Evolutionary conservation across 2,113 vertebrate genomes (phyloP).

Genomic region (Peucedramus taeniatus): DNA sequence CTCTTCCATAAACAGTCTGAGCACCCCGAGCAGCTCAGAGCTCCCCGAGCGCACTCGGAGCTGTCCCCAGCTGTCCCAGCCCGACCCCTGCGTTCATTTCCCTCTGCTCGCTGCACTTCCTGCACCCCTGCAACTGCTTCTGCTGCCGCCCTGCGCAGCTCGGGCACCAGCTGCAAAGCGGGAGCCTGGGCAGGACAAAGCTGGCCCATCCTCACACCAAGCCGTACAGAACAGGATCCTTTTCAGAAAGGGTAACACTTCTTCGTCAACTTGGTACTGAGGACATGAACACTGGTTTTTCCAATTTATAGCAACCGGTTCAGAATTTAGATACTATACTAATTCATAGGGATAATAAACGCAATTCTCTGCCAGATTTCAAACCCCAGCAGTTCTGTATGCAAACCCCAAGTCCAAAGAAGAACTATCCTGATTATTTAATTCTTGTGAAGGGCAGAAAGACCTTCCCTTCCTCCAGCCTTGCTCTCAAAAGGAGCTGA

Average conservation of each 20-base stretch:
- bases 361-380: not conserved
- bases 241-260: not conserved
- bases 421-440: not conserved
- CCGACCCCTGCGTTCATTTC: not conserved
- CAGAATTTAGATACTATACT: not conserved
- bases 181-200: not conserved
- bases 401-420: not conserved
- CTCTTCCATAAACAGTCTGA: not conserved
- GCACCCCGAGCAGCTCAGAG: no score
- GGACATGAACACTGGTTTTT: fast-evolving
- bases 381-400: not conserved
- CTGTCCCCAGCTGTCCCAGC: not conserved
- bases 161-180: not conserved
- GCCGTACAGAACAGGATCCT: not conserved
- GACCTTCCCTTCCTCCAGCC: not conserved
- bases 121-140: not conserved
- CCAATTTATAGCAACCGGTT: not conserved
- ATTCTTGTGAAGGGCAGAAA: not conserved
- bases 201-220: not conserved
- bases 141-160: not conserved
- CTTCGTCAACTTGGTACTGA: not conserved
- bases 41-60: not conserved
- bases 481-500: not conserved
- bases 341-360: not conserved
- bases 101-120: not conserved